Base-by-base conservation (phyloP, 1,140 invertebrate genomes). In the Alviniconcha marisindica region DNA sequence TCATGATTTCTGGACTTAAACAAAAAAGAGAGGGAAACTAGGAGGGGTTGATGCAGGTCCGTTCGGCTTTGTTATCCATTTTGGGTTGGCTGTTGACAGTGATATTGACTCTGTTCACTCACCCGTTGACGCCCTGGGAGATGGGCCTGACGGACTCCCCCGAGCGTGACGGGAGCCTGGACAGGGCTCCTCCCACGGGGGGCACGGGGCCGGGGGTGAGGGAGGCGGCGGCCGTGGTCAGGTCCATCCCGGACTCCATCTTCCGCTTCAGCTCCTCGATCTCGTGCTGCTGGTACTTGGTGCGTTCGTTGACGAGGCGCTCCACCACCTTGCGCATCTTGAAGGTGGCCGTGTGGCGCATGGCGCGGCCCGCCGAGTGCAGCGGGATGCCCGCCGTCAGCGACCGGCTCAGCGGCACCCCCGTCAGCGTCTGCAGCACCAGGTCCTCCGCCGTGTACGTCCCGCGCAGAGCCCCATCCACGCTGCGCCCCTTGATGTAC, bases 281-380 rank as follows among this genome's bases (percentile, higher is more conserved):
- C 83, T 91, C 90, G 56, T 89, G 87, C 83, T 90, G 88, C 80
- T 92, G 86, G 83, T 87, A 91, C 48, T 84, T 80, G 33, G 90
- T 90, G 38, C 90, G 83, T 36, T 87, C 87, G 66, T 86, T 84
- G 82, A 91, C 87, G 7, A 92, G 80, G 14, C 87, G 81, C 76
- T 90, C 86, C 7, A 92, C 87, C 33, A 91, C 83, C 84, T 88
- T 82, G 15, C 85, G 85, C 87, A 92, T 91, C 86, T 91, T 90
- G 73, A 89, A 91, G 60, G 91, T 90, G 36, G 90, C 88, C 14
- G 91, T 91, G 69, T 91, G 89, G 7, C 89, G 84, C 15, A 90
- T 71, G 63, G 91, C 89, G 60, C 91, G 80, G 48, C 85, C 86
- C 15, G 89, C 88, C 15, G 87, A 82, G 77, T 91, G 83, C 2